Conservation (phyloP, 2,888 invertebrate species). For the Crematogaster levior region DNA sequence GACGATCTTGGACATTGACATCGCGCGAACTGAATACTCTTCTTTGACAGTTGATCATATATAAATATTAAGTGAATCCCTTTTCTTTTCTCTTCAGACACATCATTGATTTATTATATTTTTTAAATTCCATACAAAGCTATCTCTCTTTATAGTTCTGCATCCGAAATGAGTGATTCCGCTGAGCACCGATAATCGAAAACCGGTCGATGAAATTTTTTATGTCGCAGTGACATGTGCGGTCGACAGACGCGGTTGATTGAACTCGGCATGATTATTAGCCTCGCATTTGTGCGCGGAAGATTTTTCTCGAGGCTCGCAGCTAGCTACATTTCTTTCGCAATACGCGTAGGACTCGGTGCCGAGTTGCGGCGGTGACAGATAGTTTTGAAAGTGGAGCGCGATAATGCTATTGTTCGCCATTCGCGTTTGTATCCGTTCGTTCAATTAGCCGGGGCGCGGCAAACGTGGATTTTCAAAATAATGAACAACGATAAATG, state of each 20-base stretch:
- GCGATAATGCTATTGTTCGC: constrained; percentile 39
- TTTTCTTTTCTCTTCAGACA: neutral
- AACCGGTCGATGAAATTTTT: constrained; percentile 8
- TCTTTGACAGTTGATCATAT: neutral
- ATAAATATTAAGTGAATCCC: neutral
- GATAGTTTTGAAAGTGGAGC: constrained; percentile 54
- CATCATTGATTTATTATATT: neutral
- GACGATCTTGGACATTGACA: neutral
- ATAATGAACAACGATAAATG: constrained; percentile 30
- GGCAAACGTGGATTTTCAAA: constrained; percentile 53
- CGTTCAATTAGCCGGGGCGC: constrained; percentile 36
- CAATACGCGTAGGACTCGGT: constrained; percentile 51
- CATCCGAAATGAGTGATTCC: neutral
- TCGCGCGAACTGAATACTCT: neutral
- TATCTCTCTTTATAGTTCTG: neutral
- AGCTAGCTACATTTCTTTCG: constrained; percentile 27
- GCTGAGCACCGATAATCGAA: neutral
- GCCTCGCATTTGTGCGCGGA: constrained; percentile 1
- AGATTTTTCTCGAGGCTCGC: constrained; percentile 30
- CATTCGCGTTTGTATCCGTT: constrained; percentile 9
- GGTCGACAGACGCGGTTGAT: constrained; percentile 15
- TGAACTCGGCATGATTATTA: constrained; percentile 16
- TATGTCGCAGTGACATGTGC: constrained; percentile 43
- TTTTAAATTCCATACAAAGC: neutral
- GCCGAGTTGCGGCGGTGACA: constrained; percentile 23